Evolutionary conservation across 1,140 invertebrate genomes (phyloP).

Genomic region (Orussus abietinus): DNA sequence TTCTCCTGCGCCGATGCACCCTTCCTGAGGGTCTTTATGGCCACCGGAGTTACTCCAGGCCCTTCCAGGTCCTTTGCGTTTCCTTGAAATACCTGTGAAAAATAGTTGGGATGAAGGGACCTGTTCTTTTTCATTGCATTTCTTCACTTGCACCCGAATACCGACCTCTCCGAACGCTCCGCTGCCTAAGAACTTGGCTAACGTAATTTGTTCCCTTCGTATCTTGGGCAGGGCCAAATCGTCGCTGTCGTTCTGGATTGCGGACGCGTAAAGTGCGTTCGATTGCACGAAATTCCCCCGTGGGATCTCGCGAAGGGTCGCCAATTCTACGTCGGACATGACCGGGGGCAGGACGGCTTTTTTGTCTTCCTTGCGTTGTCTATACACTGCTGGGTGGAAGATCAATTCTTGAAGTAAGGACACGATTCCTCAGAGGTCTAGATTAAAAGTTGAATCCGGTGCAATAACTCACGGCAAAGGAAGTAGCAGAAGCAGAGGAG

Average conservation of each 20-base stretch:
- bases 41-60: slow-evolving; percentile 44
- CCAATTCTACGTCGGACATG: slow-evolving; percentile 78
- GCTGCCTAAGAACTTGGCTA: slow-evolving; percentile 86
- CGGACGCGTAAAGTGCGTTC: slow-evolving; percentile 73
- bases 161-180: slow-evolving; percentile 92
- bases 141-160: no score
- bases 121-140: no score
- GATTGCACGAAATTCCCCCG: slow-evolving; percentile 71
- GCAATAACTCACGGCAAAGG: slow-evolving; percentile 41
- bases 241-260: slow-evolving; percentile 63
- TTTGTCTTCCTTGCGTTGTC: slow-evolving; percentile 57
- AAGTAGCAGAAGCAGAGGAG: slow-evolving; percentile 43
- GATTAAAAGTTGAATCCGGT: slow-evolving; percentile 9
- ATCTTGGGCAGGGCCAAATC: slow-evolving; percentile 74
- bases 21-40: slow-evolving; percentile 78
- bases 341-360: slow-evolving; percentile 55
- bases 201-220: slow-evolving; percentile 71
- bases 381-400: slow-evolving; percentile 47
- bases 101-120: no score
- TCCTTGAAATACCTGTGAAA: slow-evolving; percentile 74
- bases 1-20: slow-evolving; percentile 90
- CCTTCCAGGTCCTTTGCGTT: slow-evolving; percentile 64
- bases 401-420: slow-evolving; percentile 24
- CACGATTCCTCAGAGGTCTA: slow-evolving; percentile 3
- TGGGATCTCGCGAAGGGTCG: slow-evolving; percentile 80